These are phyloP conservation scores for Oxygymnocypris stewartii DNA, from an alignment of 2,113 vertebrate species.

Conservation along the genomic window DNA sequence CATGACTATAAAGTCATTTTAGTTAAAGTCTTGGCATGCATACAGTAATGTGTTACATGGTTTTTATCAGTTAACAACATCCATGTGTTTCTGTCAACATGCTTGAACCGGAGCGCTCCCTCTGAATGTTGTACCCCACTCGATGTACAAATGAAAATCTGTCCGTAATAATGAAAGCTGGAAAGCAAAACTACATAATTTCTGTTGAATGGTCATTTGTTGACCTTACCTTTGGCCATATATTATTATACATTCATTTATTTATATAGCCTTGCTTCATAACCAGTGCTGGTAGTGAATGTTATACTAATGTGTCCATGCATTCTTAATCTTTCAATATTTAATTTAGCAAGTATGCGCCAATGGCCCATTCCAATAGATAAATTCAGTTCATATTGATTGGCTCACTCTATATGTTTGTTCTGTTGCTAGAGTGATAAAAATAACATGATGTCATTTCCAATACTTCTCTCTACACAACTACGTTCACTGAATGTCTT, in stretches of 20 bases:
- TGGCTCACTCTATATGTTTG: not conserved
- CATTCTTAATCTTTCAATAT: not conserved
- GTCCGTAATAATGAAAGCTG: not conserved
- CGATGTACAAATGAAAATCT: not conserved
- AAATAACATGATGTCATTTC: not conserved
- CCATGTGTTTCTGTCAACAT: slow-evolving; percentile 25
- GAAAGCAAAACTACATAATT: not conserved
- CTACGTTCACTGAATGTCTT: not conserved
- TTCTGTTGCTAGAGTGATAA: not conserved
- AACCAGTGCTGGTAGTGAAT: not conserved
- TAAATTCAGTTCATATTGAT: not conserved
- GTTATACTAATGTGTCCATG: not conserved
- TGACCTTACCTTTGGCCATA: not conserved
- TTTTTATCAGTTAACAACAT: slow-evolving; percentile 24
- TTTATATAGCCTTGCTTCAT: not conserved
- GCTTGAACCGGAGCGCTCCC: not conserved
- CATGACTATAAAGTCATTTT: not conserved
- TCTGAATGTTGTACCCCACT: slow-evolving; percentile 17
- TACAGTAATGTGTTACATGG: not conserved
- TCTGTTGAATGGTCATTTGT: not conserved
- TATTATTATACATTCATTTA: not conserved
- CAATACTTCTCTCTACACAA: not conserved
- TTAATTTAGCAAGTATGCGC: not conserved
- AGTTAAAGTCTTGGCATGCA: not conserved
- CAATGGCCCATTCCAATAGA: slow-evolving; percentile 3